Conservation (phyloP, 1,140 invertebrate species). For the Agraylea sexmaculata region DNA sequence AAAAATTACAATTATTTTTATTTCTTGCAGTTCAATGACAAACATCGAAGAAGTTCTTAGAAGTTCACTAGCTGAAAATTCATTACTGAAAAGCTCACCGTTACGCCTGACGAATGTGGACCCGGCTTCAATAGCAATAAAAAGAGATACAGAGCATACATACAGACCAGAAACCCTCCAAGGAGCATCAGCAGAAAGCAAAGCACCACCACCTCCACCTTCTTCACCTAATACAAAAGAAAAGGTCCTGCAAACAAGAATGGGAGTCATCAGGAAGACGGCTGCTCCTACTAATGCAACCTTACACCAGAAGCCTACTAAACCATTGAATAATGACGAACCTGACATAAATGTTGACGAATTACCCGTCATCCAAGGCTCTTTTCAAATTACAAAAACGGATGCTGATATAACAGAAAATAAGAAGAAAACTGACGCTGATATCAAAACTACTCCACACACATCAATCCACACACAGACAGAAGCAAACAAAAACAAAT, state of each 20-base stretch:
- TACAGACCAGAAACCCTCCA: slow-evolving; percentile 35
- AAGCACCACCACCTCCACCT: slow-evolving; percentile 27
- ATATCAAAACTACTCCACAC: slow-evolving; percentile 23
- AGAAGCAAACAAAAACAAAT: slow-evolving; percentile 32
- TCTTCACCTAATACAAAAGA: slow-evolving; percentile 29
- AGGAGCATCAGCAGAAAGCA: slow-evolving; percentile 34
- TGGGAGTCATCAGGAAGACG: slow-evolving; percentile 40
- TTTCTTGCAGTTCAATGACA: slow-evolving; percentile 42
- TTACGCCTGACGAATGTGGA: slow-evolving; percentile 58
- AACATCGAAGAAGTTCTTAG: slow-evolving; percentile 55
- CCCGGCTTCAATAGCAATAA: slow-evolving; percentile 47
- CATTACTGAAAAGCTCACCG: slow-evolving; percentile 47
- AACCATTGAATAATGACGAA: slow-evolving; percentile 31
- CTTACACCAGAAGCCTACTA: slow-evolving; percentile 25
- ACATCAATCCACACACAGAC: slow-evolving; percentile 33
- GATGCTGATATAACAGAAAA: slow-evolving; percentile 49
- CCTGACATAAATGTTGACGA: slow-evolving; percentile 41
- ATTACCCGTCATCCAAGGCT: slow-evolving; percentile 43
- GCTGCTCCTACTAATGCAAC: slow-evolving; percentile 28
- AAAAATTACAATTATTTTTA: slow-evolving; percentile 12
- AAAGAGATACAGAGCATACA: slow-evolving; percentile 44
- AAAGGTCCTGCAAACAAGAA: slow-evolving; percentile 33
- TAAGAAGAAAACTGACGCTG: slow-evolving; percentile 33
- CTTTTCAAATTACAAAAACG: slow-evolving; percentile 49
- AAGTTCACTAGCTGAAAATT: slow-evolving; percentile 54